A percentile compares a stretch with the other conserved stretches of the same genome.
phyloP scores from a whole-genome alignment of 2,797 vertebrate genomes.

The Otolemur crassicaudatus region DNA sequence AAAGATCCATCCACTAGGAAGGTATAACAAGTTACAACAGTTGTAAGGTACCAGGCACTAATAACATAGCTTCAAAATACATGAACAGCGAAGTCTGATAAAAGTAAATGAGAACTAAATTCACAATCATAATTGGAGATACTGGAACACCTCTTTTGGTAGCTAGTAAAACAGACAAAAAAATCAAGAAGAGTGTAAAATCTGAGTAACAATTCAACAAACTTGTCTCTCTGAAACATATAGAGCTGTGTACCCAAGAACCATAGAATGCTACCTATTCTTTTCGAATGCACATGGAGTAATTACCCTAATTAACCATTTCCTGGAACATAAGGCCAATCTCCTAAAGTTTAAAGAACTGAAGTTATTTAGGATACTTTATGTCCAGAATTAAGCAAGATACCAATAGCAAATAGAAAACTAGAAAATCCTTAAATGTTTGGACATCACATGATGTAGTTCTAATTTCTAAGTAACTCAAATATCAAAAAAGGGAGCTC shows the following conservation, averaged over 20 bases:
- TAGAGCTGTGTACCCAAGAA: neutral
- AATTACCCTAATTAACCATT: neutral
- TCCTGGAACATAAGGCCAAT: neutral
- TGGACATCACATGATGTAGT: neutral
- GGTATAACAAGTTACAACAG: neutral
- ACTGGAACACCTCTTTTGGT: neutral
- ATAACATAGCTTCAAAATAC: neutral
- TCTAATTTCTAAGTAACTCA: neutral
- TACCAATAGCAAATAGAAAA: neutral
- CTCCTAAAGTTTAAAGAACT: neutral
- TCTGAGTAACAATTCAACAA: neutral
- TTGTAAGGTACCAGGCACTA: neutral
- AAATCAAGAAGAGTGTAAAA: neutral
- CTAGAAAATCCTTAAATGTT: neutral
- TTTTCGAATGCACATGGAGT: neutral
- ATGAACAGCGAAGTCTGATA: constrained; percentile 3
- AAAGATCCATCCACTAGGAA: neutral
- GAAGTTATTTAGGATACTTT: neutral
- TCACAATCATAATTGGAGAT: neutral
- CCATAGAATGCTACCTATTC: neutral
- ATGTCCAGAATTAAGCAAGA: neutral
- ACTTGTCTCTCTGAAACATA: neutral
- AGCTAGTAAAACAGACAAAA: neutral
- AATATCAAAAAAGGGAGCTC: neutral
- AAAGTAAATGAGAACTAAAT: neutral